Evolutionary conservation across 1,140 invertebrate species (phyloP), one percentile per base, ranked within the genome.

Genomic region (Drosophila teissieri): DNA sequence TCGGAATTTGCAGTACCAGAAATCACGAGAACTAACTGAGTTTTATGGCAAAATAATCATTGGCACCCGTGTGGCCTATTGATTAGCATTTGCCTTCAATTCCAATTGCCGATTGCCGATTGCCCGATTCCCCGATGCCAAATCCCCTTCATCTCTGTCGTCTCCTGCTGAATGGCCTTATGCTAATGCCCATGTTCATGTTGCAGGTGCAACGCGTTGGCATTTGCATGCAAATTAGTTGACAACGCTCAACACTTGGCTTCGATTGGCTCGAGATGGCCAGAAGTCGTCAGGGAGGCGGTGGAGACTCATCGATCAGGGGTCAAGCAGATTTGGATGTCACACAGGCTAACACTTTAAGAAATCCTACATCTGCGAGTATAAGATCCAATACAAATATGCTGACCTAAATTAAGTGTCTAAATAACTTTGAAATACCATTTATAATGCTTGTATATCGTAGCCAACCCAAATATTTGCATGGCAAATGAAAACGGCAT

Each of bases 31-130:
- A 55, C 83, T 86, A 86, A 89, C 80, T 79, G 75, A 89, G 79
- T 88, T 89, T 83, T 89, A 88, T 89, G 79, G 83, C 83, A 79
- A 88, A 88, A 88, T 88, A 88, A 88, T 88, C 84, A 88, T 86
- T 86, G 83, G 83, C 83, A 86, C 83, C 69, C 65, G 80, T 86
- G 84, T 78, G 83, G 83, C 83, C 84, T 88, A 89, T 88, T 88
- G 83, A 88, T 89, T 88, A 89, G 83, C 83, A 86, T 89, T 85
- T 55, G 78, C 22, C 54, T 31, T 39, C 40, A 17, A 62, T 62
- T 53, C 52, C 52, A 37, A 37, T 49, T 44, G 60, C 65, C 40
- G 49, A 46, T 51, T 27, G 5, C 7, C 40, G 27, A 62, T 62
- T 53, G 40, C 15, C 52, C 64, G 46, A 22, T 49, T 52, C 64